Base-by-base conservation (phyloP, 2,113 vertebrate genomes). In the Ophiodon elongatus region DNA sequence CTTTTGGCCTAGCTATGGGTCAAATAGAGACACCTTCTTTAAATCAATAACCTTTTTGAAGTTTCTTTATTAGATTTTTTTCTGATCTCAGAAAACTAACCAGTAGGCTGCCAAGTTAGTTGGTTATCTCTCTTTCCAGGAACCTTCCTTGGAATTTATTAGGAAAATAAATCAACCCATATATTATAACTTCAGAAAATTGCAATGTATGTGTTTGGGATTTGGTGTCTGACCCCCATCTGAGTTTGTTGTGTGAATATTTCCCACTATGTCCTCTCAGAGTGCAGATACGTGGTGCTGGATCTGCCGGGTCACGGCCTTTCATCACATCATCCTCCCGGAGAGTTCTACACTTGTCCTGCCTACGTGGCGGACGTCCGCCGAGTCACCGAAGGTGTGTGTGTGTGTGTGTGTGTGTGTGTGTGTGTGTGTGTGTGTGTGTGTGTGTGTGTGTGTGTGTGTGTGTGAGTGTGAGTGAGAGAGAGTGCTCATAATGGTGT, bases 251-350 rank as follows among this genome's bases (percentile, higher is more conserved):
- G 25, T 23, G 35, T 45, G 19, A 47, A 41, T 47, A 33, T 45
- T 47, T 62, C 6, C 43, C 60, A 17, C 14, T n/a, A 8, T 76
- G 45, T 59, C 63, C 43, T 50, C 19, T 33, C 92, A 98, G 97
- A 91, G 62, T 95, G 76, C 71, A 90, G 86, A 47, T 97, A 95
- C 0, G 91, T 98, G 31, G 96, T 96, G 8, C 68, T 97, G 89
- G 97, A 98, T 85, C 93, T 97, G 21, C 88, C 94, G 2, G 97
- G 97, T 17, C 97, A 97, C 1, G 97, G 97, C 0, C 86, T 95
- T 8, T 98, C 97, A 0, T 97, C 97, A n/a, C 96, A 97, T 79
- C 89, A 96, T 23, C 92, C 95, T 54, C 88, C 95, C 0, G 97
- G 97, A 14, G 83, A 90, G 23, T 84, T 79, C 1, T 98, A 97